Percentiles rank a stretch among this genome's conserved stretches.
Evolutionary conservation across 2,888 invertebrate species (phyloP).

Genomic region (Dugesia japonica): DNA sequence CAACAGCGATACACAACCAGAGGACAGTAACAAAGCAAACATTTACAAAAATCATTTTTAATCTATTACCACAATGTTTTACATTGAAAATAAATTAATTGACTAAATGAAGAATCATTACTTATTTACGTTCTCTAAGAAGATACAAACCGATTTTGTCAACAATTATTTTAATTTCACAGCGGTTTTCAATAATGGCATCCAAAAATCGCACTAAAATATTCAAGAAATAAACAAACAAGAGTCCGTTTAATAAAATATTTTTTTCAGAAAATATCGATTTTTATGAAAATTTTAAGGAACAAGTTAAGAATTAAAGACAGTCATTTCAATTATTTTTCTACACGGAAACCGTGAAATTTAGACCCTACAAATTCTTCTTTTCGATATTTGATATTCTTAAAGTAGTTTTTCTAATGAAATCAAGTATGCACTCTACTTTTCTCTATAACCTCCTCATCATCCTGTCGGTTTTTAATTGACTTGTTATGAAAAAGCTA

Average conservation of each 20-base stretch:
- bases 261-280: too few relatives aligned
- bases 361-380: background rate
- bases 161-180: background rate
- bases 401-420: constrained; percentile 7
- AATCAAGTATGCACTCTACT: constrained; percentile 3
- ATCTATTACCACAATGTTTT: constrained; percentile 1
- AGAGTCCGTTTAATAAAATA: too few relatives aligned
- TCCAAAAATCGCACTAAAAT: constrained; percentile 20
- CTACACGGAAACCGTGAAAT: constrained; percentile 20
- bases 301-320: too few relatives aligned
- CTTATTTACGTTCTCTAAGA: background rate
- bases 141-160: constrained; percentile 16
- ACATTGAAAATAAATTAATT: constrained; percentile 14
- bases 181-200: constrained; percentile 20
- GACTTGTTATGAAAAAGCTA: background rate
- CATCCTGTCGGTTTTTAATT: constrained; percentile 2
- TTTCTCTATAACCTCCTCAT: background rate
- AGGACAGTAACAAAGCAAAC: constrained; percentile 13
- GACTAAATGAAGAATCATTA: constrained; percentile 7
- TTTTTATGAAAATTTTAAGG: too few relatives aligned
- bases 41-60: constrained; percentile 1
- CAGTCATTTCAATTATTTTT: background rate
- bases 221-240: constrained; percentile 8
- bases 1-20: constrained; percentile 9
- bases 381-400: constrained; percentile 1